Conservation (phyloP, 2,888 invertebrate genomes). For the Trichogramma evanescens region DNA sequence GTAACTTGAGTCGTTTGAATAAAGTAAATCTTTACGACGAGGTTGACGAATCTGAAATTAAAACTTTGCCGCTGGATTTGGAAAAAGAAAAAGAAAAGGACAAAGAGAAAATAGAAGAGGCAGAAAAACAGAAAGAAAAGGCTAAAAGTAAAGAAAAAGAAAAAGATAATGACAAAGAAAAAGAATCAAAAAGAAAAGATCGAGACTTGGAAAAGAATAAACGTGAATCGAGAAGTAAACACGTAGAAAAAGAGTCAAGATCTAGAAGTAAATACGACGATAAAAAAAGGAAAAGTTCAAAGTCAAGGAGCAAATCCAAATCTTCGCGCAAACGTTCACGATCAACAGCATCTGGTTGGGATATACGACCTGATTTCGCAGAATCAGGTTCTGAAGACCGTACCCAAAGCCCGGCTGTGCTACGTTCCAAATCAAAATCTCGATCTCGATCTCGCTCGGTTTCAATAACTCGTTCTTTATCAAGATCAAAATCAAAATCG, state of each 20-base stretch:
- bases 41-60: slow-evolving; percentile 30
- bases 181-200: slow-evolving; percentile 7
- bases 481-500: too few relatives aligned
- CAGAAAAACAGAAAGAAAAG: slow-evolving; percentile 14
- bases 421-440: too few relatives aligned
- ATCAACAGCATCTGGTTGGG: too few relatives aligned
- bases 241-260: slow-evolving; percentile 18
- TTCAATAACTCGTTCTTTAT: too few relatives aligned
- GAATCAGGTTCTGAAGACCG: too few relatives aligned
- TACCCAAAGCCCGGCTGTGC: too few relatives aligned
- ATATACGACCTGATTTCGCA: too few relatives aligned
- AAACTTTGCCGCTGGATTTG: slow-evolving; percentile 7
- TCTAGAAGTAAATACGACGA: slow-evolving; percentile 16
- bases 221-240: slow-evolving; percentile 4
- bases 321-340: background rate
- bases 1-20: slow-evolving; percentile 37
- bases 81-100: slow-evolving; percentile 23
- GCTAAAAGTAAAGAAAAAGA: slow-evolving; percentile 24
- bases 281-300: slow-evolving; percentile 8
- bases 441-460: too few relatives aligned
- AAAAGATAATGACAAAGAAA: slow-evolving; percentile 13
- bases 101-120: slow-evolving; percentile 27
- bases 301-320: slow-evolving; percentile 7
- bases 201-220: slow-evolving; percentile 10
- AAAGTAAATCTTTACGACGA: slow-evolving; percentile 40